Percentiles rank a stretch among this genome's conserved stretches.
phyloP scores from a whole-genome alignment of 2,888 invertebrate genomes.

The Linyphia triangularis region DNA sequence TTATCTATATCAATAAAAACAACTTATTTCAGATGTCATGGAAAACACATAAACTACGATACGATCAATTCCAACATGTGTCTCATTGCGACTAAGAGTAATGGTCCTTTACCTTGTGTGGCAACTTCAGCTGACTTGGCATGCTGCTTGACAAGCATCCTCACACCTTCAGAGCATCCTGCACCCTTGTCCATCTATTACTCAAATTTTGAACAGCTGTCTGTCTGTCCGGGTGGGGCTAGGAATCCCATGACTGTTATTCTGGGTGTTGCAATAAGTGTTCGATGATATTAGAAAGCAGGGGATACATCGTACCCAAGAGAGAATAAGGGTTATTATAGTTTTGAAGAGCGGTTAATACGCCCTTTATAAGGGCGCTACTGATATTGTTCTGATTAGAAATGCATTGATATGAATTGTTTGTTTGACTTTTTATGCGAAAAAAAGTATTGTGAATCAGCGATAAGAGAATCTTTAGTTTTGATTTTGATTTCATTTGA shows the following conservation, averaged over 20 bases:
- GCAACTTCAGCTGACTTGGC: conserved; percentile 29
- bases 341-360: conserved; percentile 20
- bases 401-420: background rate
- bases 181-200: conserved; percentile 73
- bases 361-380: conserved; percentile 48
- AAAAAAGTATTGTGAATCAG: too few relatives aligned
- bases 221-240: conserved; percentile 57
- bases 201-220: conserved; percentile 66
- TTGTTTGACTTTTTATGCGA: too few relatives aligned
- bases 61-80: too few relatives aligned
- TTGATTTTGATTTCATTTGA: too few relatives aligned
- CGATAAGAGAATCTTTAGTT: too few relatives aligned
- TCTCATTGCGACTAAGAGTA: background rate
- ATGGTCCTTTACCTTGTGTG: background rate
- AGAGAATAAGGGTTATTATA: conserved; percentile 47
- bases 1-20: too few relatives aligned
- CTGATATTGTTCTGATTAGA: conserved; percentile 1
- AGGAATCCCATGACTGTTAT: conserved; percentile 20
- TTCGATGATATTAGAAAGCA: conserved; percentile 28
- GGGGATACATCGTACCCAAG: conserved; percentile 26
- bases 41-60: too few relatives aligned
- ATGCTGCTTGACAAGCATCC: conserved; percentile 49
- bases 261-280: conserved; percentile 43
- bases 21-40: too few relatives aligned
- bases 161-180: conserved; percentile 34